Conservation (phyloP, 2,888 invertebrate species). For the Athalia circularis region DNA sequence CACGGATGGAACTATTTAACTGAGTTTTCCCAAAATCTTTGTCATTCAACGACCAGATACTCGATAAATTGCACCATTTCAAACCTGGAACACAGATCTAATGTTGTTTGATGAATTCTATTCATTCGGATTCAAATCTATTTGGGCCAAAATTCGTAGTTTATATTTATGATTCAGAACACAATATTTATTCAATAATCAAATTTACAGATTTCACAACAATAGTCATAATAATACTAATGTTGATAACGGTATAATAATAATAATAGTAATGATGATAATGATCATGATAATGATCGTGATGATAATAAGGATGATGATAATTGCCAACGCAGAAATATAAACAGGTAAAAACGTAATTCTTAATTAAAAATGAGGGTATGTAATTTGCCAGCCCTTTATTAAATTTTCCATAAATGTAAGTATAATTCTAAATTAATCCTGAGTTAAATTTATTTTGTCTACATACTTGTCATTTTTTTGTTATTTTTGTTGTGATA, state of each 20-base stretch:
- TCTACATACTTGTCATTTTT: not conserved
- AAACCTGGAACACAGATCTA: too few relatives aligned
- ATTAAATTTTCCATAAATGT: not conserved
- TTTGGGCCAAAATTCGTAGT: not conserved
- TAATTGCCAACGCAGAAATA: too few relatives aligned
- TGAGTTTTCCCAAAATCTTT: too few relatives aligned
- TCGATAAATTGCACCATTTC: too few relatives aligned
- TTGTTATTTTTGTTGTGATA: not conserved
- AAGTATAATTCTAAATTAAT: constrained; percentile 17
- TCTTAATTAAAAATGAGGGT: not conserved
- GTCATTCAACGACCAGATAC: too few relatives aligned
- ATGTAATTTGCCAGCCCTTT: not conserved
- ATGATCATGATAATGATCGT: too few relatives aligned
- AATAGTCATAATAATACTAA: constrained; percentile 2
- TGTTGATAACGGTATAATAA: constrained; percentile 1
- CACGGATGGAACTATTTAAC: too few relatives aligned
- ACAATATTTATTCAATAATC: constrained; percentile 33
- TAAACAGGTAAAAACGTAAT: too few relatives aligned
- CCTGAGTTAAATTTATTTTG: constrained; percentile 24
- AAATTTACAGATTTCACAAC: constrained; percentile 26
- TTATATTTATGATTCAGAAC: constrained; percentile 16
- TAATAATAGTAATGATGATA: not conserved
- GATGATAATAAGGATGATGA: too few relatives aligned
- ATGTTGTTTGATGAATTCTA: too few relatives aligned
- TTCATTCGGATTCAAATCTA: too few relatives aligned